Evolutionary conservation across 2,113 vertebrate species (phyloP).

Genomic region (Scophthalmus maximus): DNA sequence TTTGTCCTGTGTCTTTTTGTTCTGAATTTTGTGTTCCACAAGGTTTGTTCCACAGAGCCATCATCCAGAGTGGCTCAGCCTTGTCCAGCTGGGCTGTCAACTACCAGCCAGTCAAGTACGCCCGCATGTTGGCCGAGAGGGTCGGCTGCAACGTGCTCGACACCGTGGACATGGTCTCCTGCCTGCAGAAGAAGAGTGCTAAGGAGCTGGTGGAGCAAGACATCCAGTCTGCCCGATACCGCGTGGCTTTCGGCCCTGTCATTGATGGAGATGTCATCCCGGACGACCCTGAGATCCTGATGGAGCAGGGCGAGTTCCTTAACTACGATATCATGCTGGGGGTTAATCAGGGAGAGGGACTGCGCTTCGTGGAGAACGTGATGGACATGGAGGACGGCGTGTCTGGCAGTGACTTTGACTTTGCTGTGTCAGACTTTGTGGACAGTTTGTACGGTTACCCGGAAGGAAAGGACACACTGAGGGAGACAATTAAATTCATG

Average conservation of each 20-base stretch:
- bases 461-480: conserved; percentile 95
- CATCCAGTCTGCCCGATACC: conserved; percentile 96
- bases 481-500: conserved; percentile 99
- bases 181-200: conserved; percentile 94
- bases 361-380: conserved; percentile 97
- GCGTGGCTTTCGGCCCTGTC: conserved; percentile 96
- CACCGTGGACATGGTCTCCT: conserved; percentile 96
- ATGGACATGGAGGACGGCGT: conserved; percentile 97
- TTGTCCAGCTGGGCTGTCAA: conserved; percentile 99
- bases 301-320: conserved; percentile 99
- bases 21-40: conserved; percentile 49
- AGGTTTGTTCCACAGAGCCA: conserved; percentile 98
- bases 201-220: conserved; percentile 98
- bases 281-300: conserved; percentile 97
- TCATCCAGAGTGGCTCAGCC: conserved; percentile 97
- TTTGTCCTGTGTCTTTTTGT: conserved; percentile 50
- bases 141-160: conserved; percentile 98
- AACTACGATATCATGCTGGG: conserved; percentile 99
- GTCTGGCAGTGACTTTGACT: conserved; percentile 97
- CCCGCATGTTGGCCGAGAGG: conserved; percentile 94
- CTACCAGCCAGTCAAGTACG: conserved; percentile 98
- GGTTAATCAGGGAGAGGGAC: conserved; percentile 97
- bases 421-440: conserved; percentile 97
- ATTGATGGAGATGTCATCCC: conserved; percentile 98
- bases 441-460: conserved; percentile 98